These are phyloP conservation scores for Helicolenus hilgendorfi DNA, from an alignment of 2,797 vertebrate species.

Conservation along the genomic window DNA sequence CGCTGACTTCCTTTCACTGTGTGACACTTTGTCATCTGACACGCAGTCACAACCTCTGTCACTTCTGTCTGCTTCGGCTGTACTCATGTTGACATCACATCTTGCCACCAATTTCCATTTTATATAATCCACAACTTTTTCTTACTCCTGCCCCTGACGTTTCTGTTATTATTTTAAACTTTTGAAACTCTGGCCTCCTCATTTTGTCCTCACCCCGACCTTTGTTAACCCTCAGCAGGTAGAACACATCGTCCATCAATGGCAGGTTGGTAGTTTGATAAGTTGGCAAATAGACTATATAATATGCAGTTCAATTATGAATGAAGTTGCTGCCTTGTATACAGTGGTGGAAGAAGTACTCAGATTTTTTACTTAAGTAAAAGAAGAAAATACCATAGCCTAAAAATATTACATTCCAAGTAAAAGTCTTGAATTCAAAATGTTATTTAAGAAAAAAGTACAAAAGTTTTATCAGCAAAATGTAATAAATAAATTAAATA, in stretches of 20 bases:
- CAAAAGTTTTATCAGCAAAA: too few relatives aligned
- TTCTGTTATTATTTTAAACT: not conserved
- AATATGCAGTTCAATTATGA: not conserved
- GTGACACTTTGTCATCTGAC: constrained; percentile 67
- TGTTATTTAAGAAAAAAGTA: too few relatives aligned
- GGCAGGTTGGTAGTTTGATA: not conserved
- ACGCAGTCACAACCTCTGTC: constrained; percentile 49
- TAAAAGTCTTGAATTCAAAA: too few relatives aligned
- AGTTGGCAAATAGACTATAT: not conserved
- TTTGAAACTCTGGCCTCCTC: not conserved
- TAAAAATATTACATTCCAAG: too few relatives aligned
- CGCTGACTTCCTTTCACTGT: constrained; percentile 33
- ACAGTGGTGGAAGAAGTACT: too few relatives aligned
- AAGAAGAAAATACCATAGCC: too few relatives aligned
- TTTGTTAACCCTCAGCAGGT: not conserved
- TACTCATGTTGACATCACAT: constrained; percentile 31
- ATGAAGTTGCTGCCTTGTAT: not conserved
- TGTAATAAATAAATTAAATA: too few relatives aligned
- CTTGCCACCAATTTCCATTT: constrained; percentile 27
- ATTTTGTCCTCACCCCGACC: not conserved
- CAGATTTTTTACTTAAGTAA: too few relatives aligned
- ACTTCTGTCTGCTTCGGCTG: constrained; percentile 30
- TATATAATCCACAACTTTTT: not conserved
- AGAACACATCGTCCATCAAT: not conserved
- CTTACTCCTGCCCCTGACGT: not conserved